A percentile compares a stretch with the other conserved stretches of the same genome.
These are phyloP conservation scores for Palloptera scutellata DNA, from an alignment of 2,888 invertebrate species.

Conservation along the genomic window DNA sequence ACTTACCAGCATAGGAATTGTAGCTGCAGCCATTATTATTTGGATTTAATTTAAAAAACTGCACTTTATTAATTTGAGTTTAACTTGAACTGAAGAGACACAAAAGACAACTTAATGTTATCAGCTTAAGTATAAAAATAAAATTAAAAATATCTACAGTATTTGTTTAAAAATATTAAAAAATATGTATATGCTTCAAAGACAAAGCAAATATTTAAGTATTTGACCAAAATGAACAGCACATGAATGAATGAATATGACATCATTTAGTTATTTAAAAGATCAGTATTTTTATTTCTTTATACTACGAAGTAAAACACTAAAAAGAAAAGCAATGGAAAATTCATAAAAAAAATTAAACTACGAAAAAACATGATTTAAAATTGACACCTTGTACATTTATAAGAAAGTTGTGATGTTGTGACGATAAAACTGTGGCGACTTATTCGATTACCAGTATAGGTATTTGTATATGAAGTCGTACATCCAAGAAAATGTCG, in stretches of 20 bases:
- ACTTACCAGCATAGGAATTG: conserved; percentile 24
- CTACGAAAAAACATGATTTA: background rate
- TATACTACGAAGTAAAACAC: too few species aligned
- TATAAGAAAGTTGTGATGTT: too few species aligned
- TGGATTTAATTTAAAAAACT: conserved; percentile 2
- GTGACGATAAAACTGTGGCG: too few species aligned
- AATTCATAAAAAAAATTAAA: background rate
- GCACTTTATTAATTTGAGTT: conserved; percentile 1
- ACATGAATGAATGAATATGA: conserved; percentile 10
- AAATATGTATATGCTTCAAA: conserved; percentile 1
- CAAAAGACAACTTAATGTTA: background rate
- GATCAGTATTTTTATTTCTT: background rate
- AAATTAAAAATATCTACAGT: too few species aligned
- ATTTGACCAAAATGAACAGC: conserved; percentile 13
- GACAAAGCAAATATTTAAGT: background rate
- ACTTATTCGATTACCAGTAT: too few species aligned
- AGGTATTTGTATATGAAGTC: too few species aligned
- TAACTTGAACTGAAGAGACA: background rate
- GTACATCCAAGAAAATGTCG: too few species aligned
- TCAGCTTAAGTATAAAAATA: background rate
- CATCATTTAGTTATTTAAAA: conserved; percentile 21
- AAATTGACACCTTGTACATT: background rate
- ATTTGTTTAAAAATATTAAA: background rate
- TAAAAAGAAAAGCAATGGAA: too few species aligned
- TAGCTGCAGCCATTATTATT: conserved; percentile 19